Conservation (phyloP, 2,888 invertebrate species). For the Melanophora roralis region DNA sequence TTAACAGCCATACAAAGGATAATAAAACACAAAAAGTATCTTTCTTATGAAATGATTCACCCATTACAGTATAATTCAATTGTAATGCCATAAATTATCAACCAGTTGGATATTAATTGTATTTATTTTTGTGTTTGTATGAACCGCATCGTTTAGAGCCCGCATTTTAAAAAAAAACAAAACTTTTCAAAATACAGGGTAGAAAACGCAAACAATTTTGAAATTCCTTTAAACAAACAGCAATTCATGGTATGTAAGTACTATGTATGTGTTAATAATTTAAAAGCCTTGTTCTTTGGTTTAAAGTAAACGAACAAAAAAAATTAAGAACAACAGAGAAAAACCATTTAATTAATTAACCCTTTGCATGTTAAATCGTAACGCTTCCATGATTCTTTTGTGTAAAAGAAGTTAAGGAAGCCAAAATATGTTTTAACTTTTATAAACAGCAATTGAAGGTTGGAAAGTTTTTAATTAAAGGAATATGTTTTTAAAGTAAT, state of each 20-base stretch:
- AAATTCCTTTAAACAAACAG: constrained; percentile 24
- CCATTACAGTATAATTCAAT: constrained; percentile 56
- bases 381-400: constrained; percentile 65
- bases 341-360: constrained; percentile 71
- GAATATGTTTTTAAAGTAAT: not conserved
- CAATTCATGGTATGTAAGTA: not conserved
- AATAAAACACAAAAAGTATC: constrained; percentile 30
- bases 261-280: not conserved
- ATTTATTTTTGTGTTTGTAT: constrained; percentile 22
- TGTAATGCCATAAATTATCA: constrained; percentile 54
- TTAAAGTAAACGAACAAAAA: not conserved
- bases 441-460: constrained; percentile 28
- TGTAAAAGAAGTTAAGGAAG: not conserved
- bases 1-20: constrained; percentile 29
- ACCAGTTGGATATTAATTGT: constrained; percentile 35
- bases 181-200: not conserved
- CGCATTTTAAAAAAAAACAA: constrained; percentile 1
- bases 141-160: constrained; percentile 19
- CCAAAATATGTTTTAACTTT: constrained; percentile 58
- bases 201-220: constrained; percentile 1
- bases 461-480: not conserved
- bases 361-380: constrained; percentile 71
- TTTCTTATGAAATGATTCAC: constrained; percentile 56
- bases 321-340: constrained; percentile 30
- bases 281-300: constrained; percentile 9